Evolutionary conservation across 2,113 vertebrate species (phyloP).

Genomic region (Lasiurus cinereus): DNA sequence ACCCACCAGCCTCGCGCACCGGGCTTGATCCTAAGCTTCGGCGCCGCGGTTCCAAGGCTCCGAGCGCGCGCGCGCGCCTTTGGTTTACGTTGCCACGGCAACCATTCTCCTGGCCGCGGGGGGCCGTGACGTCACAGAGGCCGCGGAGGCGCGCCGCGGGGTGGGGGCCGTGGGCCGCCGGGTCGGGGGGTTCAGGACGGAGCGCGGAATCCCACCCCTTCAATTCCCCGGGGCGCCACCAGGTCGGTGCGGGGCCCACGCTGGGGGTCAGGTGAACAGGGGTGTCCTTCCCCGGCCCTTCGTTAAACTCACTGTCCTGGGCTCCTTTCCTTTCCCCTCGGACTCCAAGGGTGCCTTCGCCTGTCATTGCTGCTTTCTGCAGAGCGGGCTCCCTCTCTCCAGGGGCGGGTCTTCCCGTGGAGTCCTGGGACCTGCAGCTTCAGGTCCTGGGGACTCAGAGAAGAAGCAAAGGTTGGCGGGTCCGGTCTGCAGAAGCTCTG

Average conservation of each 20-base stretch:
- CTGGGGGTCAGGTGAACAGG: neutral
- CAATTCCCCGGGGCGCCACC: neutral
- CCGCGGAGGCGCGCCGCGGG: rapidly evolving
- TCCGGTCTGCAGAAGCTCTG: too few species aligned
- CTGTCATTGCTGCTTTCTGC: too few species aligned
- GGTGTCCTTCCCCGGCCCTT: neutral
- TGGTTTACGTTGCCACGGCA: conserved; percentile 50
- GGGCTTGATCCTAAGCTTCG: neutral
- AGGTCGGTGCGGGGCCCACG: neutral
- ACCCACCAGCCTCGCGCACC: neutral
- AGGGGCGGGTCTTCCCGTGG: neutral
- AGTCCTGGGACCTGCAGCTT: neutral
- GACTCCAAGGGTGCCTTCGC: neutral
- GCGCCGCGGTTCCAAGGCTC: neutral
- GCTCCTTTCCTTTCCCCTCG: neutral
- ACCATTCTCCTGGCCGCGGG: neutral
- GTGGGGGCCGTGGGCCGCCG: too few species aligned
- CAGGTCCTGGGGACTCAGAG: neutral
- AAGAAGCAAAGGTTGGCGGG: neutral
- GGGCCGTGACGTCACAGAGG: conserved; percentile 59
- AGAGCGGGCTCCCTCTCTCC: neutral
- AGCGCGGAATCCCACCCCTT: rapidly evolving
- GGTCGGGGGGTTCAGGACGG: rapidly evolving
- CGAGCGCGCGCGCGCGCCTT: rapidly evolving
- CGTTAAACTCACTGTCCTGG: rapidly evolving